These are phyloP conservation scores for Bembecia ichneumoniformis DNA, from an alignment of 2,888 invertebrate species.

Conservation along the genomic window DNA sequence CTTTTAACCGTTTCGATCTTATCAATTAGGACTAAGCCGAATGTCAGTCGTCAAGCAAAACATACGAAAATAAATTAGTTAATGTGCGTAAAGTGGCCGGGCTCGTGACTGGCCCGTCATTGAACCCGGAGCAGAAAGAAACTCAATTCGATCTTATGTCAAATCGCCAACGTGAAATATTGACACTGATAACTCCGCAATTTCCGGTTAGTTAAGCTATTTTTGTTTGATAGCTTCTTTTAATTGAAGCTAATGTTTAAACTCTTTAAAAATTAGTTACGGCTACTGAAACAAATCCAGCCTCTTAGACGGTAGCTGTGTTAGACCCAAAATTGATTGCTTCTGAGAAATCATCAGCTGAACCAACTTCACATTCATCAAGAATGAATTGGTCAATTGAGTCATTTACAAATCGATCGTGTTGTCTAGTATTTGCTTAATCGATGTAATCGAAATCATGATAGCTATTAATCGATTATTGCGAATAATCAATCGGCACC, in stretches of 20 bases:
- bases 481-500: conserved; percentile 56
- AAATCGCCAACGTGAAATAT: conserved; percentile 51
- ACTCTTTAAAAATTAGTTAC: conserved; percentile 16
- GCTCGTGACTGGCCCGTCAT: conserved; percentile 56
- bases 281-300: conserved; percentile 20
- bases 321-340: conserved; percentile 27
- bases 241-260: conserved; percentile 15
- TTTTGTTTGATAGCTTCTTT: conserved; percentile 19
- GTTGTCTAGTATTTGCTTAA: conserved; percentile 24
- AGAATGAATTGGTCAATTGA: conserved; percentile 47
- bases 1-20: conserved; percentile 33
- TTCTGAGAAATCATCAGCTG: conserved; percentile 27
- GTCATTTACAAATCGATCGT: conserved; percentile 37
- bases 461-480: conserved; percentile 55
- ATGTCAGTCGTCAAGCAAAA: conserved; percentile 47
- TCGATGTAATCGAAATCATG: conserved; percentile 48
- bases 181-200: conserved; percentile 43
- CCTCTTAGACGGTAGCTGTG: conserved; percentile 29
- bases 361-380: conserved; percentile 22
- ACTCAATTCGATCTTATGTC: conserved; percentile 45
- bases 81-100: conserved; percentile 54
- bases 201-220: conserved; percentile 36
- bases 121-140: conserved; percentile 37
- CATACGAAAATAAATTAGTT: conserved; percentile 56
- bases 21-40: conserved; percentile 30